phyloP scores from a whole-genome alignment of 2,797 vertebrate species.

The Pangasius djambal region DNA sequence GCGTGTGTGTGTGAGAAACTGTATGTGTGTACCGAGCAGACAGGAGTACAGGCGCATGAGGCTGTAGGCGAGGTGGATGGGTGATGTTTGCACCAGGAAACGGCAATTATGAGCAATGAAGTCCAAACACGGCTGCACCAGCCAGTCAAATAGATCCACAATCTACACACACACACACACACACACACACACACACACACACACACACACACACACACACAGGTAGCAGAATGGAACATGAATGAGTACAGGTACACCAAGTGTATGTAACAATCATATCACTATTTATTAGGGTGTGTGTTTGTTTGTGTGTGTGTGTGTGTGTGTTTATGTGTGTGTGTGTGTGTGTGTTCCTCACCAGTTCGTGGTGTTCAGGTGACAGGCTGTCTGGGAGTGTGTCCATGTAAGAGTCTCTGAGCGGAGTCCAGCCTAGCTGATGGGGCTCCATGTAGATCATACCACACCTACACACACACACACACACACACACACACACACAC shows the following conservation, averaged over 20 bases:
- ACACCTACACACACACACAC: conserved; percentile 74
- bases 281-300: background rate
- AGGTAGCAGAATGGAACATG: background rate
- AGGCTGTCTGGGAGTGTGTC: conserved; percentile 81
- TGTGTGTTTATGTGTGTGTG: conserved; percentile 6
- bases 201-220: conserved; percentile 34
- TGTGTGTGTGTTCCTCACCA: conserved; percentile 73
- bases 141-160: conserved; percentile 86
- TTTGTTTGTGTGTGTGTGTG: background rate
- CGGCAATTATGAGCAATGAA: conserved; percentile 81
- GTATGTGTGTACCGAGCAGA: conserved; percentile 78
- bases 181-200: conserved; percentile 41
- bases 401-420: conserved; percentile 91
- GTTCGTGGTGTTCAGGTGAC: conserved; percentile 74
- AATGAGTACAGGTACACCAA: too few relatives aligned
- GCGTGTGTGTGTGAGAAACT: background rate
- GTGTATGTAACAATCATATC: background rate
- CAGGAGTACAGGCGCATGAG: conserved; percentile 87
- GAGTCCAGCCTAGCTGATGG: conserved; percentile 88
- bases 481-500: conserved; percentile 28
- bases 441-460: conserved; percentile 98
- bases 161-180: conserved; percentile 72
- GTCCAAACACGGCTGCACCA: conserved; percentile 87
- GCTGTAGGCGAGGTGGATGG: conserved; percentile 82
- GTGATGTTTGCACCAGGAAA: conserved; percentile 83